Base-by-base conservation (phyloP, 1,140 invertebrate species). In the Calliphora vicina region DNA sequence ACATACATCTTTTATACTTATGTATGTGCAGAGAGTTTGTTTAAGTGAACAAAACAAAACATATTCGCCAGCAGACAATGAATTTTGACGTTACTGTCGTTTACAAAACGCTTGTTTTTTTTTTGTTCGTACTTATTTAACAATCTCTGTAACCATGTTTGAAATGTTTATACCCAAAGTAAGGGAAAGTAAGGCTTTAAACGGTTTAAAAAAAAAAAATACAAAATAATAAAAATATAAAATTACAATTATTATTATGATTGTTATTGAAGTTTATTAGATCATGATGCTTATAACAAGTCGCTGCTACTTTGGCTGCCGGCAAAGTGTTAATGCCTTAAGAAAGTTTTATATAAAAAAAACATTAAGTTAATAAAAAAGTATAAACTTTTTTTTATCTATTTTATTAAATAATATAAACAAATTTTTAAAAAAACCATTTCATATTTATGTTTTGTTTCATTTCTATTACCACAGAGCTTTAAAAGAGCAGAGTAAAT, bases 191-290 rank as follows among this genome's bases (percentile, higher is more conserved):
- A 35, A 8, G 45, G 13, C 12, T 50, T 50, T 50, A 6, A 50
- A 50, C 12, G 45, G n/a, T 67, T 67, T 78, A 42, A 42, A 76
- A 76, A 13, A 15, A 42, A 42, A n/a, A n/a, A n/a, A n/a, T n/a
- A n/a, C n/a, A n/a, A n/a, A 35, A 35, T 43, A 76, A 76, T 10
- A 29, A 20, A 76, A 12, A 42, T n/a, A 29, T 23, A 43, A 20
- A 78, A 78, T 78, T 45, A 78, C 74, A 78, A 45, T 78, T 78
- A 78, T 76, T 76, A 76, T 45, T 67, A 43, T 25, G 74, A 43
- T 43, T 78, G 74, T 78, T 78, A 78, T 78, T 78, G 74, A 25
- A 78, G 74, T 78, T 78, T 78, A 43, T 78, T 74, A 74, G 72
- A 74, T 74, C 72, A 74, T 29, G 27, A 74, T 74, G 72, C 35